phyloP scores from a whole-genome alignment of 2,797 vertebrate genomes.

The Petrocephalus sullivani region DNA sequence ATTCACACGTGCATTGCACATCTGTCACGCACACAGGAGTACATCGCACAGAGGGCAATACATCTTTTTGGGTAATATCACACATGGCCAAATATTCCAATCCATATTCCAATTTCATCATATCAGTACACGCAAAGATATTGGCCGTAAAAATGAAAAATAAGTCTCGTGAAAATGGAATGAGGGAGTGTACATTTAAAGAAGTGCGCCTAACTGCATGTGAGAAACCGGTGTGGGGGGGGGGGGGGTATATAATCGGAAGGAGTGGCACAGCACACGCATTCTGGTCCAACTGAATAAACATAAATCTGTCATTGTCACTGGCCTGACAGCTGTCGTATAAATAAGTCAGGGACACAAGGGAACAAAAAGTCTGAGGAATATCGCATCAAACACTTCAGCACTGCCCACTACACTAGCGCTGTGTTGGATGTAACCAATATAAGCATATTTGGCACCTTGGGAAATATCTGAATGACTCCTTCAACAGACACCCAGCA shows the following conservation, averaged over 20 bases:
- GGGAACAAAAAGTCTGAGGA: neutral
- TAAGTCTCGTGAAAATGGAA: neutral
- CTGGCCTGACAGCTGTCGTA: neutral
- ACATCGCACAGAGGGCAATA: neutral
- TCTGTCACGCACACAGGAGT: neutral
- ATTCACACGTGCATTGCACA: neutral
- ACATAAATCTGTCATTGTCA: slow-evolving; percentile 29
- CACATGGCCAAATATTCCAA: slow-evolving; percentile 11
- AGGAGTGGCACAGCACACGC: slow-evolving; percentile 16
- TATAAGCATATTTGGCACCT: neutral
- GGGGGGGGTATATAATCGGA: neutral
- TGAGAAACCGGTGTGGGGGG: neutral
- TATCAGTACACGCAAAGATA: slow-evolving; percentile 9
- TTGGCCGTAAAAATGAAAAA: slow-evolving; percentile 7
- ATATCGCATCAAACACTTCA: neutral
- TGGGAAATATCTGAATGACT: neutral
- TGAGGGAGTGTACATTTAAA: neutral
- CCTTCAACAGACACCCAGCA: neutral
- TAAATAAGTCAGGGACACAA: slow-evolving; percentile 19
- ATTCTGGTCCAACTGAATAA: slow-evolving; percentile 14
- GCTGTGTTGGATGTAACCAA: neutral
- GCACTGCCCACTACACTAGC: neutral
- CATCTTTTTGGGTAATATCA: neutral
- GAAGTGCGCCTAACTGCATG: neutral
- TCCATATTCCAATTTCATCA: neutral